Percentiles rank a stretch among this genome's conserved stretches.
phyloP scores from a whole-genome alignment of 2,797 vertebrate genomes.

The Mycteria americana region DNA sequence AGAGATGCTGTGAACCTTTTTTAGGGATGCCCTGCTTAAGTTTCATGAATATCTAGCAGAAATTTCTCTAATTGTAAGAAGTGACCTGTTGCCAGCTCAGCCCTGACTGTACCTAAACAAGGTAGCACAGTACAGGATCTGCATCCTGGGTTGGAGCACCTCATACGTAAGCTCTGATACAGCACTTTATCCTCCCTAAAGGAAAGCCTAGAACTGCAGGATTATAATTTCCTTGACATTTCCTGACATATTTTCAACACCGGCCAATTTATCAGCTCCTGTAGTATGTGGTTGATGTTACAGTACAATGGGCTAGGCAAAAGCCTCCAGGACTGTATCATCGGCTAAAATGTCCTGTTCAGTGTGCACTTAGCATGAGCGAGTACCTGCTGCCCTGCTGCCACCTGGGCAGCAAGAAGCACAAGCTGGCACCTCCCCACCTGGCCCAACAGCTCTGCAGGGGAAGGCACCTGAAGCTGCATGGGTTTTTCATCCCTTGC shows the following conservation, averaged over 20 bases:
- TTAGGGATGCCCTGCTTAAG: background rate
- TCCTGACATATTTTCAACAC: slow-evolving; percentile 20
- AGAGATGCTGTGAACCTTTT: background rate
- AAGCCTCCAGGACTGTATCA: background rate
- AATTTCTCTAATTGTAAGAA: background rate
- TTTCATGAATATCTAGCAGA: background rate
- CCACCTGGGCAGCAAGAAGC: background rate
- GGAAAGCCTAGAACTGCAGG: slow-evolving; percentile 5
- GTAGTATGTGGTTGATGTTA: background rate
- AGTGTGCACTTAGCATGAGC: background rate
- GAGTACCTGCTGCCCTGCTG: background rate
- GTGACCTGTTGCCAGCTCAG: background rate
- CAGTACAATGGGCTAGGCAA: background rate
- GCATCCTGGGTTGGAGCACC: background rate
- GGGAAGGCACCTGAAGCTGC: background rate
- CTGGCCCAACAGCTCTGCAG: background rate
- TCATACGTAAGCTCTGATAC: background rate
- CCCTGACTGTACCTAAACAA: background rate
- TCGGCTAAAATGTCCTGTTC: background rate
- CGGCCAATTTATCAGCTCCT: slow-evolving; percentile 31
- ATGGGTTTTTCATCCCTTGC: background rate
- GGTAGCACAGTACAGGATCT: background rate
- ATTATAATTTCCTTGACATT: slow-evolving; percentile 13
- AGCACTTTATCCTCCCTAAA: slow-evolving; percentile 1
- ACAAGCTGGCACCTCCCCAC: background rate